These are phyloP conservation scores for Euura saliciscinereae DNA, from an alignment of 1,140 invertebrate genomes.

Conservation along the genomic window DNA sequence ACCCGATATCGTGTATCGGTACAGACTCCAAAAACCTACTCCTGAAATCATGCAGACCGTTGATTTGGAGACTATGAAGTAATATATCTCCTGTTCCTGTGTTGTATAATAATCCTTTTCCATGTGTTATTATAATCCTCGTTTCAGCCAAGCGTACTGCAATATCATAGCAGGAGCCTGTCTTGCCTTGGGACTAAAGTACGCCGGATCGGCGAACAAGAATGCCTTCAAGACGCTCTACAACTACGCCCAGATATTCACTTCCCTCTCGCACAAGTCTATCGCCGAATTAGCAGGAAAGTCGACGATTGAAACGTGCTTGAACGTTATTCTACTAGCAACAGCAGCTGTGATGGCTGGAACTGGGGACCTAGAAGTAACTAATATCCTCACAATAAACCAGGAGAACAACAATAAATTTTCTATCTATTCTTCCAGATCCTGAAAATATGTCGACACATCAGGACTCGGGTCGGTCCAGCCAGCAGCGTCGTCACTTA, in stretches of 20 bases:
- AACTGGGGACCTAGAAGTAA: slow-evolving; percentile 86
- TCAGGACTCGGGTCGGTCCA: slow-evolving; percentile 75
- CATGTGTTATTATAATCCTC: slow-evolving; percentile 29
- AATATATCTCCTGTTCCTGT: slow-evolving; percentile 36
- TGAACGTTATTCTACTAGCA: slow-evolving; percentile 83
- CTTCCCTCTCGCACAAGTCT: slow-evolving; percentile 68
- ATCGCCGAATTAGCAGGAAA: slow-evolving; percentile 88
- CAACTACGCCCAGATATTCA: slow-evolving; percentile 72
- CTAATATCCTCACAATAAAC: neutral
- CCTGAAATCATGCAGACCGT: slow-evolving; percentile 67
- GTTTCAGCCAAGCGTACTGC: slow-evolving; percentile 89
- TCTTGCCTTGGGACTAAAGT: slow-evolving; percentile 92
- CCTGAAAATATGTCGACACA: slow-evolving; percentile 82
- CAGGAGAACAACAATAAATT: slow-evolving; percentile 6
- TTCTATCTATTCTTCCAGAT: slow-evolving; percentile 33
- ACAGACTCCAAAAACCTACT: slow-evolving; percentile 73
- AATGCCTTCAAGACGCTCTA: slow-evolving; percentile 80
- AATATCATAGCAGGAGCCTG: slow-evolving; percentile 94
- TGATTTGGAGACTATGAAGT: slow-evolving; percentile 96
- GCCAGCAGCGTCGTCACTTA: slow-evolving; percentile 77
- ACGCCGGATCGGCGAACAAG: slow-evolving; percentile 88
- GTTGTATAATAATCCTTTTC: slow-evolving; percentile 22
- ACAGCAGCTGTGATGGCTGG: slow-evolving; percentile 92
- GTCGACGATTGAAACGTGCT: slow-evolving; percentile 87
- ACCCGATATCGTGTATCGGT: slow-evolving; percentile 74